Percentiles rank a stretch among this genome's conserved stretches.
Conservation (phyloP, 2,888 invertebrate species). For the Julus scandinavius region DNA sequence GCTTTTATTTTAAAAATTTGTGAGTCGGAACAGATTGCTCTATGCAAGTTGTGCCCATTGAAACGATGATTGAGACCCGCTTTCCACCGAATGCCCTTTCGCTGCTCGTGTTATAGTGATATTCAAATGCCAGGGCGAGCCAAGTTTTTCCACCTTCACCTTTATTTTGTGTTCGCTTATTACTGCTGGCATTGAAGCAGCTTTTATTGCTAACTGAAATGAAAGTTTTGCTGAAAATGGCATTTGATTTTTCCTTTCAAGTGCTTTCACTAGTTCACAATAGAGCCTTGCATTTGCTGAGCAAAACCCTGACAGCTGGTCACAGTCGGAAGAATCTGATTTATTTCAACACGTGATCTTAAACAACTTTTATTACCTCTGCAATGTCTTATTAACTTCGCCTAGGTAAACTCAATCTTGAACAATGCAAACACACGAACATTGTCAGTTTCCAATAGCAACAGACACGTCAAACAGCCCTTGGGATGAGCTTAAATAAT, state of each 20-base stretch:
- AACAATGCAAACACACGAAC: background rate
- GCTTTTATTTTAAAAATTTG: constrained; percentile 39
- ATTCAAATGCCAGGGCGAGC: background rate
- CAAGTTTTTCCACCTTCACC: constrained; percentile 27
- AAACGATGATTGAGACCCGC: background rate
- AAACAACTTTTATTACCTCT: constrained; percentile 37
- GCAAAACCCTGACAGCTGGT: constrained; percentile 31
- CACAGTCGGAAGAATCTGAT: constrained; percentile 21
- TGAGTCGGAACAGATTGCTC: constrained; percentile 36
- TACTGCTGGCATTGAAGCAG: background rate
- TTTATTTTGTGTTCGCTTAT: constrained; percentile 4
- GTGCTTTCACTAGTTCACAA: background rate
- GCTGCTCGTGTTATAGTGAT: background rate
- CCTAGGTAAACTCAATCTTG: constrained; percentile 4
- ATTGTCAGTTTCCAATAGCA: too few species aligned
- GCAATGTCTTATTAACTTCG: constrained; percentile 18
- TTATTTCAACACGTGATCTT: background rate
- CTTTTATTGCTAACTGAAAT: constrained; percentile 42
- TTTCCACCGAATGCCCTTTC: constrained; percentile 29
- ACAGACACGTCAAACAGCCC: too few species aligned
- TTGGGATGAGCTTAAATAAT: too few species aligned
- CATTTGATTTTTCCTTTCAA: background rate
- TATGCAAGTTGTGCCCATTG: background rate
- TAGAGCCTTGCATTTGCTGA: background rate
- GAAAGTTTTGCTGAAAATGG: constrained; percentile 31